These are phyloP conservation scores for Neodiprion fabricii DNA, from an alignment of 1,140 invertebrate species.

Conservation along the genomic window DNA sequence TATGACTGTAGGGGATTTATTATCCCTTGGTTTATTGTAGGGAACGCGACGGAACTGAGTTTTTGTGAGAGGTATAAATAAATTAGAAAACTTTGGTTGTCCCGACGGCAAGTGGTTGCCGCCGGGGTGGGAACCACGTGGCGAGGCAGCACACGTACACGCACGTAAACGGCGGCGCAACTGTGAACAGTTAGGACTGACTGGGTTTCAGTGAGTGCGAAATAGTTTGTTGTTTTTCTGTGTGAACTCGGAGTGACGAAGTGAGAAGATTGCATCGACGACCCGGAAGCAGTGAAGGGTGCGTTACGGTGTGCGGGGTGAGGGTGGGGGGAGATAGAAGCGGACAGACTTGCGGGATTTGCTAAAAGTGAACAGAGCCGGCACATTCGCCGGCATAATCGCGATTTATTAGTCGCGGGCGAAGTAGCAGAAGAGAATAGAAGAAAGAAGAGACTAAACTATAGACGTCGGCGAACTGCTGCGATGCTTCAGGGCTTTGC, in stretches of 20 bases:
- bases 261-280: no score
- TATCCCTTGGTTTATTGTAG: no score
- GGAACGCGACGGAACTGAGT: no score
- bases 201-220: neutral
- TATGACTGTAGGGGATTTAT: no score
- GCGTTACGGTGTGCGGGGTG: no score
- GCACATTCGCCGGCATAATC: no score
- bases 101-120: neutral
- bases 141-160: neutral
- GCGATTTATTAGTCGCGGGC: neutral
- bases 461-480: conserved; percentile 22
- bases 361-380: no score
- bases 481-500: conserved; percentile 55
- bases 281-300: no score
- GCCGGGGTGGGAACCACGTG: neutral
- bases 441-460: no score
- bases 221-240: neutral
- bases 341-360: no score
- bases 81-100: neutral
- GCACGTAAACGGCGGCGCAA: neutral
- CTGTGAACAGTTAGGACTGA: no score
- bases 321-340: no score
- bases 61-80: neutral
- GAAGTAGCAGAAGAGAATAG: neutral
- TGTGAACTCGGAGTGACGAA: neutral